Conservation (phyloP, 2,888 invertebrate genomes). For the Rhimphoctona megacephalus region DNA sequence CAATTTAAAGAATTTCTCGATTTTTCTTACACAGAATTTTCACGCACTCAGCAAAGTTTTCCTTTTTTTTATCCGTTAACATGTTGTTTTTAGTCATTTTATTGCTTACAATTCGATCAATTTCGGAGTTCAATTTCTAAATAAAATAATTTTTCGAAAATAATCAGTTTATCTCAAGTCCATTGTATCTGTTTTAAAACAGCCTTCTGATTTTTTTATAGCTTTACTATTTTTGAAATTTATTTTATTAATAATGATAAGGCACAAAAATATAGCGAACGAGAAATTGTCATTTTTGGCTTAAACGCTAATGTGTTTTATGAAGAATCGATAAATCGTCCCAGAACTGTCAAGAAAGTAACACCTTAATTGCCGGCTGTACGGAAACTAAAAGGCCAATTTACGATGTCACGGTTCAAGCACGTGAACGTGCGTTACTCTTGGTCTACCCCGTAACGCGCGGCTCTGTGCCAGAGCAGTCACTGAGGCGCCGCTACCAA, state of each 20-base stretch:
- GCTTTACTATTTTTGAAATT: background rate
- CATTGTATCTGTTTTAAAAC: background rate
- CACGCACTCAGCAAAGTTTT: background rate
- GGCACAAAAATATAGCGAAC: background rate
- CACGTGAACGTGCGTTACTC: constrained; percentile 26
- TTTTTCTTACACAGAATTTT: background rate
- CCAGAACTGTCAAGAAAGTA: background rate
- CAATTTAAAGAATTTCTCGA: background rate
- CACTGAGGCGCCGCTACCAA: constrained; percentile 81
- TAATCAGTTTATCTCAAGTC: background rate
- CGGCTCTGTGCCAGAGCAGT: constrained; percentile 82
- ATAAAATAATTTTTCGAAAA: background rate
- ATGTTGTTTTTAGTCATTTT: background rate
- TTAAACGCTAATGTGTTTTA: background rate
- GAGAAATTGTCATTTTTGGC: background rate
- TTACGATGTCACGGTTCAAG: constrained; percentile 8
- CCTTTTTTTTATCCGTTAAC: background rate
- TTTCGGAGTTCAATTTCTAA: background rate
- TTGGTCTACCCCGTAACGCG: constrained; percentile 71
- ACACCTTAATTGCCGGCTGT: background rate
- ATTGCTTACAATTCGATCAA: background rate
- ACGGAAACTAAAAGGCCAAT: constrained; percentile 12
- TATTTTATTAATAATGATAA: background rate
- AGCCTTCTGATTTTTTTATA: background rate
- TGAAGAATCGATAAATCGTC: background rate